These are phyloP conservation scores for Tribolium madens DNA, from an alignment of 1,140 invertebrate species.

Conservation along the genomic window DNA sequence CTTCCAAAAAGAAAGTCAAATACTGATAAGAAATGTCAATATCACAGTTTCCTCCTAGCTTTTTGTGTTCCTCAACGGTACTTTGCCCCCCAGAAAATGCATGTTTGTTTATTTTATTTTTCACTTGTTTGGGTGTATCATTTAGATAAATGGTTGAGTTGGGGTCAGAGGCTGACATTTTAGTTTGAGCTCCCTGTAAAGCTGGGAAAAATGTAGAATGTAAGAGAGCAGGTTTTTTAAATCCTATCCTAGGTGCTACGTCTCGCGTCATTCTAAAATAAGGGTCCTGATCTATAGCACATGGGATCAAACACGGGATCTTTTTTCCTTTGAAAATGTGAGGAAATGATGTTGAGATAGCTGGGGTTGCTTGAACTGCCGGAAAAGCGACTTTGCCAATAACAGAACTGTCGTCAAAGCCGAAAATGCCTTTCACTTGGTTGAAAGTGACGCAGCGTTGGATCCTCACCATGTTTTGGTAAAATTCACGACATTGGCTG, in stretches of 20 bases:
- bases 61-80: slow-evolving; percentile 93
- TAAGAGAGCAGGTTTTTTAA: slow-evolving; percentile 92
- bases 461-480: slow-evolving; percentile 91
- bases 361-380: slow-evolving; percentile 95
- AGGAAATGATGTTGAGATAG: slow-evolving; percentile 95
- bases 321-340: slow-evolving; percentile 91
- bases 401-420: slow-evolving; percentile 94
- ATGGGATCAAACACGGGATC: slow-evolving; percentile 94
- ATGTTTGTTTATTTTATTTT: slow-evolving; percentile 98
- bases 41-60: slow-evolving; percentile 93
- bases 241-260: slow-evolving; percentile 93
- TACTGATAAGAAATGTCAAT: slow-evolving; percentile 98
- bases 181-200: slow-evolving; percentile 94
- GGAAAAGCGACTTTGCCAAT: slow-evolving; percentile 99
- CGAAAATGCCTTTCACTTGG: slow-evolving; percentile 97
- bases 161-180: slow-evolving; percentile 97
- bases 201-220: slow-evolving; percentile 97
- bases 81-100: slow-evolving; percentile 97
- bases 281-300: slow-evolving; percentile 99
- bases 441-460: slow-evolving; percentile 96
- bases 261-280: slow-evolving; percentile 99
- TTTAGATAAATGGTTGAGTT: slow-evolving; percentile 96
- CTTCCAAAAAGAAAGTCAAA: slow-evolving; percentile 94
- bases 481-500: slow-evolving; percentile 89
- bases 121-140: slow-evolving; percentile 96